Conservation (phyloP, 2,888 invertebrate species). For the Schizotus pectinicornis region DNA sequence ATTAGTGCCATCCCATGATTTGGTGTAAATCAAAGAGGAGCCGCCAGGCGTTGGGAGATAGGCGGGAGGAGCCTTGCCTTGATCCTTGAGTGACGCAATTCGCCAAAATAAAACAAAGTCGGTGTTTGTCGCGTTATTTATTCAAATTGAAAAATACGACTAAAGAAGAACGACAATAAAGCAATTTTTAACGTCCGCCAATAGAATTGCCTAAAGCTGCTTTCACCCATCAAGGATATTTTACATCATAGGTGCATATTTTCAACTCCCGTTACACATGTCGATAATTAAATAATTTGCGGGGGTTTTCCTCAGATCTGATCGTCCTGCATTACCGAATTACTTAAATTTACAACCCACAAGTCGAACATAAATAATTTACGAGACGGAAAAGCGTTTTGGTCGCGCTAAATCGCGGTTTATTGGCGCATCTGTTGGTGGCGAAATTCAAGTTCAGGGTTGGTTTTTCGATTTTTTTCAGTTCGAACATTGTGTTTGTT, state of each 20-base stretch:
- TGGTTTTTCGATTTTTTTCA: not conserved
- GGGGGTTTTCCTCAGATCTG: not conserved
- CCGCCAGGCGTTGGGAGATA: not conserved
- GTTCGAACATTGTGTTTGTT: slow-evolving; percentile 12
- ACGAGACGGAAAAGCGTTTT: not conserved
- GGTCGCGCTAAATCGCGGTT: not conserved
- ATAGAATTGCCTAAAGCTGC: slow-evolving; percentile 1
- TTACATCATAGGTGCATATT: not conserved
- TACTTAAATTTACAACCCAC: slow-evolving; percentile 12
- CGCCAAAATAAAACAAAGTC: slow-evolving; percentile 16
- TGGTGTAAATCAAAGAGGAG: slow-evolving; percentile 1
- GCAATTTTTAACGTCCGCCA: too few species aligned
- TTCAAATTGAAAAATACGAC: slow-evolving; percentile 3
- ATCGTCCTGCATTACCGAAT: slow-evolving; percentile 6
- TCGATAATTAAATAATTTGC: slow-evolving; percentile 2
- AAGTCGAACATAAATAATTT: not conserved
- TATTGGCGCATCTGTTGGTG: slow-evolving; percentile 12
- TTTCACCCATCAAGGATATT: slow-evolving; percentile 1
- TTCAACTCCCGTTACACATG: slow-evolving; percentile 16
- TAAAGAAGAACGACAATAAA: too few species aligned
- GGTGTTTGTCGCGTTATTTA: slow-evolving; percentile 3
- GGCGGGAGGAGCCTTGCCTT: slow-evolving; percentile 13
- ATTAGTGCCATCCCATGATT: slow-evolving; percentile 14
- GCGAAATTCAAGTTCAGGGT: slow-evolving; percentile 26
- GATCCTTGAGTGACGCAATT: slow-evolving; percentile 21